These are phyloP conservation scores for Orius insidiosus DNA, from an alignment of 1,140 invertebrate species.

Conservation along the genomic window DNA sequence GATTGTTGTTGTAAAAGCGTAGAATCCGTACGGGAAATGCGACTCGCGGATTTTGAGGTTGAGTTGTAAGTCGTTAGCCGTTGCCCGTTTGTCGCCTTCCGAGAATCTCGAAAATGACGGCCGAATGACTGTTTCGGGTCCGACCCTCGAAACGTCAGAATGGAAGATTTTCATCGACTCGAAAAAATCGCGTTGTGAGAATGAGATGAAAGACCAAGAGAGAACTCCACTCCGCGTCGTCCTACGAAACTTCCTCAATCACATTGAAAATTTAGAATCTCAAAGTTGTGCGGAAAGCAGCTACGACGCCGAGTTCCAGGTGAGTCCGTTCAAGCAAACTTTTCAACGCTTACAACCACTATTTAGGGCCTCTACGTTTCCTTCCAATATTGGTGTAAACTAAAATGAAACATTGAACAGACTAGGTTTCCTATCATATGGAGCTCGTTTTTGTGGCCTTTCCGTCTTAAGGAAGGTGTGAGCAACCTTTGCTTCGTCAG, in stretches of 20 bases:
- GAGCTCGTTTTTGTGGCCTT: not conserved
- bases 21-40: too few species aligned
- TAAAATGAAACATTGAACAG: not conserved
- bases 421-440: too few species aligned
- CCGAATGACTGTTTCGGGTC: too few species aligned
- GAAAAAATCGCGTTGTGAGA: not conserved
- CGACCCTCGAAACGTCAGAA: too few species aligned
- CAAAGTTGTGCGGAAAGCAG: slow-evolving; percentile 26
- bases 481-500: not conserved
- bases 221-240: slow-evolving; percentile 28
- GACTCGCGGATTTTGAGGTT: too few species aligned
- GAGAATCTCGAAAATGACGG: too few species aligned
- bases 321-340: slow-evolving; percentile 20
- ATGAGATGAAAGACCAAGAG: slow-evolving; percentile 23
- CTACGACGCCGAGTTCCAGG: slow-evolving; percentile 34
- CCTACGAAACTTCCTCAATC: slow-evolving; percentile 33
- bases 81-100: too few species aligned
- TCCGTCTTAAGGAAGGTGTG: not conserved
- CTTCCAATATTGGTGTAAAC: too few species aligned
- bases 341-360: not conserved
- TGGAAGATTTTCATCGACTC: too few species aligned
- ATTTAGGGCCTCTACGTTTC: too few species aligned
- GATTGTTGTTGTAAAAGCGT: too few species aligned
- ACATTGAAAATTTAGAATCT: slow-evolving; percentile 31
- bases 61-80: too few species aligned